A percentile compares a stretch with the other conserved stretches of the same genome.
phyloP scores from a whole-genome alignment of 2,113 vertebrate genomes.

The Phainopepla nitens region DNA sequence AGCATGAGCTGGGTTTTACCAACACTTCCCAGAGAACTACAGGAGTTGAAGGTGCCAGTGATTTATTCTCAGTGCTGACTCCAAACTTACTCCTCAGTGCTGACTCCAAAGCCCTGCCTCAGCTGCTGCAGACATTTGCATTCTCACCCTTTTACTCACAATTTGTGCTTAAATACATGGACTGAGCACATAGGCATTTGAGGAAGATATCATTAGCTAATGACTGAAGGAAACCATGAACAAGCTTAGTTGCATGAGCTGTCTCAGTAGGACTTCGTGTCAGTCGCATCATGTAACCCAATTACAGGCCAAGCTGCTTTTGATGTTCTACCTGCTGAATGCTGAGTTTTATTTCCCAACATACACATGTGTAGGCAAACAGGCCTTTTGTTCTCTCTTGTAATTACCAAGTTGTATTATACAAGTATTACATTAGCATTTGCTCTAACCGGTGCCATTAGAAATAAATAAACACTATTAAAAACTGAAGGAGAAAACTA shows the following conservation, averaged over 20 bases:
- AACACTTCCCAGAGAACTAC: neutral
- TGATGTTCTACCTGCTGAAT: constrained; percentile 18
- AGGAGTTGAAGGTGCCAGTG: neutral
- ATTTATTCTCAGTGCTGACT: neutral
- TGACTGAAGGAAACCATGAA: constrained; percentile 27
- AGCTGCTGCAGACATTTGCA: neutral
- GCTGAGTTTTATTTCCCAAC: constrained; percentile 18
- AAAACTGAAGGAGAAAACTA: neutral
- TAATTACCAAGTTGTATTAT: neutral
- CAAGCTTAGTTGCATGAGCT: constrained; percentile 10
- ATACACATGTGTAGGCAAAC: neutral
- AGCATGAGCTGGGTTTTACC: neutral
- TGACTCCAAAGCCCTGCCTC: neutral
- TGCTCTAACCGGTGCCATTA: neutral
- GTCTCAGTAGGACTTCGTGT: neutral
- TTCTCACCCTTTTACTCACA: constrained; percentile 9
- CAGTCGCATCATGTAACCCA: neutral
- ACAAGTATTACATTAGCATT: neutral
- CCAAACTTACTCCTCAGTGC: neutral
- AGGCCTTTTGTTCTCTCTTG: constrained; percentile 19
- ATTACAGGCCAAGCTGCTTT: constrained; percentile 32
- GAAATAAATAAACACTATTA: neutral
- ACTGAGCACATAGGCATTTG: constrained; percentile 2
- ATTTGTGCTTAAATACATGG: neutral
- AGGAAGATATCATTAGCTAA: constrained; percentile 49